These are phyloP conservation scores for Emydoidea blandingii DNA, from an alignment of 2,797 vertebrate genomes.

Conservation along the genomic window DNA sequence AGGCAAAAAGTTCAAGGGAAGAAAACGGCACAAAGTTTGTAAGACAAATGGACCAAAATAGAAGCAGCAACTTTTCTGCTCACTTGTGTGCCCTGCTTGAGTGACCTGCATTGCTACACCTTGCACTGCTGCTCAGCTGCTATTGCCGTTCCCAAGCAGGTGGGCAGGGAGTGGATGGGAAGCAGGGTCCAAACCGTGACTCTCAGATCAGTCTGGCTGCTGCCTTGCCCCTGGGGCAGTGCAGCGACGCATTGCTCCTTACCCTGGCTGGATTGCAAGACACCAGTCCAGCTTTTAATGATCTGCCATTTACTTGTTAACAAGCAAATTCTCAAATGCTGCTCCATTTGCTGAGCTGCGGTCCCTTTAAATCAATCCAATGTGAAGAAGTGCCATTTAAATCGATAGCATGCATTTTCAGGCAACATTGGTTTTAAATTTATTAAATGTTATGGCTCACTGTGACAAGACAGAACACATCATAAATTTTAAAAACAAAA, in stretches of 20 bases:
- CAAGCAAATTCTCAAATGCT: neutral
- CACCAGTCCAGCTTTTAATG: neutral
- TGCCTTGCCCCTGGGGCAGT: neutral
- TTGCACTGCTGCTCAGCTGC: fast-evolving
- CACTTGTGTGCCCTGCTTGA: neutral
- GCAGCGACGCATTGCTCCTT: neutral
- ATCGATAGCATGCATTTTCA: slow-evolving; percentile 41
- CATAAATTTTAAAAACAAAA: slow-evolving; percentile 65
- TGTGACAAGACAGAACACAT: slow-evolving; percentile 48
- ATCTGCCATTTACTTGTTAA: neutral
- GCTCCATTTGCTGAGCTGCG: neutral
- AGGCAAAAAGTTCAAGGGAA: neutral
- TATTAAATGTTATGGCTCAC: slow-evolving; percentile 50
- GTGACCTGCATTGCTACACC: fast-evolving
- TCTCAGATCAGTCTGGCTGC: neutral
- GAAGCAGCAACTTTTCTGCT: neutral
- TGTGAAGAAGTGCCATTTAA: slow-evolving; percentile 40
- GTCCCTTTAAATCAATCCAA: slow-evolving; percentile 25
- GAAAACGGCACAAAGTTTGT: neutral
- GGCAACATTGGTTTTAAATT: slow-evolving; percentile 72
- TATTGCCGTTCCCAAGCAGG: neutral
- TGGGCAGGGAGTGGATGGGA: neutral
- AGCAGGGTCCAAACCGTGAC: neutral
- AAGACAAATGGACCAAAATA: neutral
- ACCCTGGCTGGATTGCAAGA: neutral